Evolutionary conservation across 2,113 vertebrate species (phyloP), one percentile per base, ranked within the genome.

Genomic region (Sinocyclocheilus rhinocerous): DNA sequence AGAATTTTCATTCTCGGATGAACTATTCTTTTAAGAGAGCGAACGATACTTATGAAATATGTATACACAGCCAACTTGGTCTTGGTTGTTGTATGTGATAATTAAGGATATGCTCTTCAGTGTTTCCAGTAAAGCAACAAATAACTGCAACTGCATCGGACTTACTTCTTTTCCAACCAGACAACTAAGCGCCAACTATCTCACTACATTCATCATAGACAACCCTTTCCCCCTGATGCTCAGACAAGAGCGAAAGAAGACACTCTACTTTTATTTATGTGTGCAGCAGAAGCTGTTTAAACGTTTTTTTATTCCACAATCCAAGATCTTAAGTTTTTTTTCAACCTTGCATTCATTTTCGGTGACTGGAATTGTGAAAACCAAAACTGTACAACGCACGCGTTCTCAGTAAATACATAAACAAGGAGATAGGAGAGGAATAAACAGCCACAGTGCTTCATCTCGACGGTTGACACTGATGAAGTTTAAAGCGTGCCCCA

Each of bases 201-300:
- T 91, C 90, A 88, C 88, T 91, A 88, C 89, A 86, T 88, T 92
- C 90, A 90, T 92, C 90, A 91, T 93, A 92, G 91, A 90, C 84
- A 2, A 33, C 50, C 85, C 69, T 78, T 82, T 87, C 93, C 91
- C 91, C 92, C 89, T 82, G 91, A 92, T 86, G 10, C 87, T n/a
- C 33, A 15, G 87, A 88, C 88, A 87, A 89, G 87, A 91, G 90
- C 83, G 84, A 91, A 75, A 61, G 20, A 76, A 86, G 59, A 93
- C 91, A 91, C 84, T 89, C 92, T 91, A 87, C 90, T 91, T 86
- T 79, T 90, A 91, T 93, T 92, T 91, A 91, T 92, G 92, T 92
- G 88, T 88, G 88, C 83, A 85, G 76, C 67, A 80, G 87, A 36
- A 84, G 76, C 86, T 85, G 88, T 92, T 91, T 92, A 90, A 91